Evolutionary conservation across 2,888 invertebrate species (phyloP), one percentile per base, ranked within the genome.

Genomic region (Rhagonycha fulva): DNA sequence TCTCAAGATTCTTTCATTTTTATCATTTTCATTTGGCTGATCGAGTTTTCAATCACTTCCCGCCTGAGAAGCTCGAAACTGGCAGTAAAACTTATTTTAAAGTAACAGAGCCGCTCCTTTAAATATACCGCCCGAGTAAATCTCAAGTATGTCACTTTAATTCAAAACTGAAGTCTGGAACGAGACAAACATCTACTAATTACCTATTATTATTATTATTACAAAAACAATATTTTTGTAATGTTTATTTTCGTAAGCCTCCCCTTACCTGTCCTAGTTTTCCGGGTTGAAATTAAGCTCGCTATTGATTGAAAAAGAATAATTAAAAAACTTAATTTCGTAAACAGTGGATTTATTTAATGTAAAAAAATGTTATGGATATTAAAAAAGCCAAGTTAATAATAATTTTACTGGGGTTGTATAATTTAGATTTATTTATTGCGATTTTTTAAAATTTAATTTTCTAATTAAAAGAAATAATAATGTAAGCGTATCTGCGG

Each of bases 1-100:
- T 60, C 47, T 67, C 62, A 63, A 71, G 66, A 28, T 24, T 72
- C 68, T 74, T 63, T 66, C 69, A 63, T 47, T 72, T 71, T 32
- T 68, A 72, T 74, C 75, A 32, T 72, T 77, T 77, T 72, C 75
- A 71, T 67, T 72, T 72, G 74, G 72, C 70, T 67, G 75, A 77
- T 77, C 67, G 75, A 71, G 66, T 75, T 75, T 72, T 77, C 77
- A 72, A 75, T 77, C 76, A 74, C 74, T 77, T 71, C 74, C 66
- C 60, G 24, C 23, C 66, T 26, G 28, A 14, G 19, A 14, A 24
- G 30, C 60, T 69, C 10, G n/a, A 19, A 68, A 61, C 67, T 26
- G 60, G 26, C 28, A 76, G 60, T 61, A 14, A 14, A 63, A 63
- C 28, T 68, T 71, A 76, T 76, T 71, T 63, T 32, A 62, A 14